Evolutionary conservation across 2,797 vertebrate genomes (phyloP).

Genomic region (Potorous gilbertii): DNA sequence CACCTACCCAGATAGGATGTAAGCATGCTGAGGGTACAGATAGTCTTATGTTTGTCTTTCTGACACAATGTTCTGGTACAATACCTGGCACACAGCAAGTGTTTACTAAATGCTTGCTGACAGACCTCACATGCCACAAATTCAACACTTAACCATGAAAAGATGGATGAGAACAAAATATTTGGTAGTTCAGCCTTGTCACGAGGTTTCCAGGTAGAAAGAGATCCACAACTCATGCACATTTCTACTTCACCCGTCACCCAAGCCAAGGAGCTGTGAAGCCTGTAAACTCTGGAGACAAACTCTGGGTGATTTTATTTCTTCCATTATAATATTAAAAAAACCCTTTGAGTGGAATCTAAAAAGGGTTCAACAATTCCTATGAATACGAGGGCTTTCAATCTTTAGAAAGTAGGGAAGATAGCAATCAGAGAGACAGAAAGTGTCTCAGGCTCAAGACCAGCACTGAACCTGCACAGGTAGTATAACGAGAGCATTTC

Average conservation of each 20-base stretch:
- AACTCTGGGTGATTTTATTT: not conserved
- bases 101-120: not conserved
- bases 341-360: not conserved
- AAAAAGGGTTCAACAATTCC: not conserved
- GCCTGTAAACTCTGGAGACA: not conserved
- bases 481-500: not conserved
- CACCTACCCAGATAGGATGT: not conserved
- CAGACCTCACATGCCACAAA: not conserved
- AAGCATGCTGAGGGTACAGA: not conserved
- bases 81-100: not conserved
- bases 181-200: not conserved
- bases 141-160: not conserved
- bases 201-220: not conserved
- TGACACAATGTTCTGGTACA: not conserved
- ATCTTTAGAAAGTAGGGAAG: not conserved
- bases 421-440: not conserved
- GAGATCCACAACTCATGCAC: not conserved
- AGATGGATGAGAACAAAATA: not conserved
- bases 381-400: not conserved
- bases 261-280: not conserved
- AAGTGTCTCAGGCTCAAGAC: not conserved
- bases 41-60: not conserved
- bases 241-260: not conserved
- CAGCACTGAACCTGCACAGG: not conserved
- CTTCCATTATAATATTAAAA: not conserved